A percentile compares a stretch with the other conserved stretches of the same genome.
These are phyloP conservation scores for Theodoxus fluviatilis DNA, from an alignment of 2,888 invertebrate genomes.

Conservation along the genomic window DNA sequence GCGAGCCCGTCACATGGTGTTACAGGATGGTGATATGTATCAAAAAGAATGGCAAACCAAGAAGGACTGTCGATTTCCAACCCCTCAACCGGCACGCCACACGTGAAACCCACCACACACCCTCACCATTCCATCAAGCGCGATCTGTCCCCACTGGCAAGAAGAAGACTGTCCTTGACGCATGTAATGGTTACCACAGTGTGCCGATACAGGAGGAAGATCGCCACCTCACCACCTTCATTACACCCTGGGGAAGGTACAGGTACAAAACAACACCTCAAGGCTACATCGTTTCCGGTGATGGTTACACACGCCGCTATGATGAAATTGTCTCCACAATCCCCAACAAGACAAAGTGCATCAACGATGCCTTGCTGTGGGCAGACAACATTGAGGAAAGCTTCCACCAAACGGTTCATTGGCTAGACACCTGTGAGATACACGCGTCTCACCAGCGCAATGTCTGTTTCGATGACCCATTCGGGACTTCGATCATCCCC, in stretches of 20 bases:
- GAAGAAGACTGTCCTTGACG: slow-evolving; percentile 32
- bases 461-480: too few relatives aligned
- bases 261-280: slow-evolving; percentile 32
- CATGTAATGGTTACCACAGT: slow-evolving; percentile 32
- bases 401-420: slow-evolving; percentile 35
- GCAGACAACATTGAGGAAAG: too few relatives aligned
- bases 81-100: slow-evolving; percentile 36
- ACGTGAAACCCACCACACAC: slow-evolving; percentile 37
- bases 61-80: slow-evolving; percentile 43
- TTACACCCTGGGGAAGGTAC: slow-evolving; percentile 39
- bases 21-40: slow-evolving; percentile 34
- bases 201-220: slow-evolving; percentile 35
- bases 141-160: too few relatives aligned
- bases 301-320: slow-evolving; percentile 39
- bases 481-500: too few relatives aligned
- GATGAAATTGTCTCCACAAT: slow-evolving; percentile 44
- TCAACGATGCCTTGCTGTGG: slow-evolving; percentile 39
- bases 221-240: slow-evolving; percentile 32
- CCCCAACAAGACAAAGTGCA: slow-evolving; percentile 43
- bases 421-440: slow-evolving; percentile 40
- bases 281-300: too few relatives aligned
- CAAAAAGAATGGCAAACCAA: slow-evolving; percentile 35
- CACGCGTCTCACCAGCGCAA: too few relatives aligned
- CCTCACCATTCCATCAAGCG: slow-evolving; percentile 40
- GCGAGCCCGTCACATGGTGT: slow-evolving; percentile 44